Base-by-base conservation (phyloP, 2,113 vertebrate species). In the Lucifuga dentata region DNA sequence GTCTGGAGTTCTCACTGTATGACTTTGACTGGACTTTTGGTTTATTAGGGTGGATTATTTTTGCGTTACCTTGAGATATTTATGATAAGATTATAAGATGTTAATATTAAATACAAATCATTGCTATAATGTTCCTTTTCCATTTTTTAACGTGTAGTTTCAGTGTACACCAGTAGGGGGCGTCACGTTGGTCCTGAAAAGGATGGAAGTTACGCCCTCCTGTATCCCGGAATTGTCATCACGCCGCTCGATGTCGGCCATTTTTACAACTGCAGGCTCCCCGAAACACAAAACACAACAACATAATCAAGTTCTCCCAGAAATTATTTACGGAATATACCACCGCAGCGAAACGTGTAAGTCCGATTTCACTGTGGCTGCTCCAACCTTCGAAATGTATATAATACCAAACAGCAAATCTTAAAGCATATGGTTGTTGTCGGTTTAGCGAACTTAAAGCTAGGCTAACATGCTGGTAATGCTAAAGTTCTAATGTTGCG, bases 181-280 rank as follows among this genome's bases (percentile, higher is more conserved):
- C 67, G 40, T 10, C 33, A 39, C 21, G 1, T 65, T 8, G 36
- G 5, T 8, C 0, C 1, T 5, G 10, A 29, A 21, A 20, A 15
- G 10, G 49, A 21, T 67, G 73, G 73, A 86, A 69, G 68, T 84
- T 60, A n/a, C 61, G 17, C 17, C 61, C 20, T 20, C 52, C 43
- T 26, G 19, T 36, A 50, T 71, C 51, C 85, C 88, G 91, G 91
- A 92, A 91, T 73, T 70, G 85, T 81, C 83, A 68, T 91, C 78
- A 74, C 60, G 73, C 81, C 63, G 67, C 62, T 60, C 29, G 61
- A n/a, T 53, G 46, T 86, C 90, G 73, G 88, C 88, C 92, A 90
- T 92, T 89, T 90, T 88, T 58, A 24, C 64, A 69, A 84, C 78
- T 78, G 63, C 72, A 84, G 79, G 68, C 69, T 69, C 49, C 48